Conservation (phyloP, 2,797 vertebrate genomes). For the Manis javanica region DNA sequence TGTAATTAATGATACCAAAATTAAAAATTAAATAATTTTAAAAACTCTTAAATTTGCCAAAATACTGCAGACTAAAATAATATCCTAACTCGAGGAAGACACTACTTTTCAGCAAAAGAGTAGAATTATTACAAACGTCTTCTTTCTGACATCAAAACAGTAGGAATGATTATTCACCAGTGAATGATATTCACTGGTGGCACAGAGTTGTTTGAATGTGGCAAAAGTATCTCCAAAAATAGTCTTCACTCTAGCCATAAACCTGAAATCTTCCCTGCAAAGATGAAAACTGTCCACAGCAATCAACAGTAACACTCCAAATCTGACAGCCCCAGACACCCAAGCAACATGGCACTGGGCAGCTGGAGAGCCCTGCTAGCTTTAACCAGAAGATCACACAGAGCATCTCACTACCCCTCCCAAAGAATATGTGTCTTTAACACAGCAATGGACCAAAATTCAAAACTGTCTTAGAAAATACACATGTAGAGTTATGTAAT, state of each 20-base stretch:
- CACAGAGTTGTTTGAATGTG: conserved; percentile 26
- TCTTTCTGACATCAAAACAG: conserved; percentile 53
- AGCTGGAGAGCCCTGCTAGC: neutral
- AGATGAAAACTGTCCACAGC: conserved; percentile 7
- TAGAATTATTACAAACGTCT: conserved; percentile 34
- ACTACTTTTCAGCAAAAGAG: conserved; percentile 35
- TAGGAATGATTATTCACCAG: conserved; percentile 6
- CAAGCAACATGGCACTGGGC: neutral
- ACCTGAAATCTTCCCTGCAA: neutral
- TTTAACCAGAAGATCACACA: neutral
- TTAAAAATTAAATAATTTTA: no score
- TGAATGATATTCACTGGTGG: neutral
- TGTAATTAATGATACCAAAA: no score
- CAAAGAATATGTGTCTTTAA: neutral
- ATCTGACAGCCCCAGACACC: neutral
- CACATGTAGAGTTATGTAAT: neutral
- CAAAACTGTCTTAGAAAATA: conserved; percentile 27
- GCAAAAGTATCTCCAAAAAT: conserved; percentile 27
- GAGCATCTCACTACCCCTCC: neutral
- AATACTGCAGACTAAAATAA: conserved; percentile 49
- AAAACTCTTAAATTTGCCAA: conserved; percentile 51
- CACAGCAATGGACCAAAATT: neutral
- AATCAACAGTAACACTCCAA: neutral
- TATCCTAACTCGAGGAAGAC: conserved; percentile 7
- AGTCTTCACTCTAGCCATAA: conserved; percentile 41